Conservation (phyloP, 2,113 vertebrate genomes). For the Poeciliopsis prolifica region DNA sequence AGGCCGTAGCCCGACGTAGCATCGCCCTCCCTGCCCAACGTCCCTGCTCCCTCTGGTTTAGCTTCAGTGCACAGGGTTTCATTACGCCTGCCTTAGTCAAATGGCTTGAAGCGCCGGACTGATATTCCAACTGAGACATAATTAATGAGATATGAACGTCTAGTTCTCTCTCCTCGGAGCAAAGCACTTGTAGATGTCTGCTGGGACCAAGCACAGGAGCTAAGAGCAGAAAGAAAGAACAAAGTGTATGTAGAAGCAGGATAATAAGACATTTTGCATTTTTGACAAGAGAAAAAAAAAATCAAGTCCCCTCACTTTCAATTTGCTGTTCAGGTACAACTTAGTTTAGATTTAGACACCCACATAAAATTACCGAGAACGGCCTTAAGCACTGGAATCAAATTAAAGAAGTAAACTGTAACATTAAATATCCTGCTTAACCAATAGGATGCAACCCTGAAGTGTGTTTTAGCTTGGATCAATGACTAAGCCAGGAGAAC, state of each 20-base stretch:
- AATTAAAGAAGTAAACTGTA: not conserved
- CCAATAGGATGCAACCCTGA: no score
- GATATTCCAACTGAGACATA: constrained; percentile 70
- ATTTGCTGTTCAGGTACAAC: not conserved
- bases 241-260: constrained; percentile 16
- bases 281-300: constrained; percentile 2
- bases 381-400: not conserved
- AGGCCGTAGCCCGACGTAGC: constrained; percentile 13
- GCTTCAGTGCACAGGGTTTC: constrained; percentile 40
- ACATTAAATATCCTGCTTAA: no score
- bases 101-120: constrained; percentile 56
- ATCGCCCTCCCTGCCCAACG: not conserved
- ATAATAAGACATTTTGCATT: constrained; percentile 34
- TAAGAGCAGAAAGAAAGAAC: constrained; percentile 38
- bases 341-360: not conserved
- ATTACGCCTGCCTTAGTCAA: constrained; percentile 63
- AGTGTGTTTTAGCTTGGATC: no score
- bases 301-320: constrained; percentile 12
- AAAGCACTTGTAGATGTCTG: constrained; percentile 48
- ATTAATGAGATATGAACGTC: constrained; percentile 71
- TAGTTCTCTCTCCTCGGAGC: constrained; percentile 49
- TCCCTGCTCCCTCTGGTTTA: constrained; percentile 27
- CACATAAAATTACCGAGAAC: not conserved
- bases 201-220: constrained; percentile 35
- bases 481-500: no score